A percentile compares a stretch with the other conserved stretches of the same genome.
Evolutionary conservation across 2,113 vertebrate species (phyloP).

Genomic region (Cercopithecus mona): DNA sequence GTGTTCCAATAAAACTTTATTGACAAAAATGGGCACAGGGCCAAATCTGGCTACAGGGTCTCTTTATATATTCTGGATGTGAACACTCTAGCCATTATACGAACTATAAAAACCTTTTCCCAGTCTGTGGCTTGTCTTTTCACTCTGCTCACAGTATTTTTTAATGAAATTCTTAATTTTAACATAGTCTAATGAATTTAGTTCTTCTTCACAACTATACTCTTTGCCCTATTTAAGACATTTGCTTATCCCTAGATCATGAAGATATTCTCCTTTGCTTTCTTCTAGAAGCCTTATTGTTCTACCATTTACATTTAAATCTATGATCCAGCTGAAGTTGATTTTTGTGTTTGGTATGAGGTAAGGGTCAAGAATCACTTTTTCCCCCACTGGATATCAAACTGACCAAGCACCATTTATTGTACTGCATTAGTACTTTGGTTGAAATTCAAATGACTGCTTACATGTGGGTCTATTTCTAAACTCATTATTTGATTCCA

Average conservation of each 20-base stretch:
- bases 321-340: background rate
- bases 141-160: background rate
- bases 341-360: background rate
- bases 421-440: rapidly evolving
- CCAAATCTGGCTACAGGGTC: background rate
- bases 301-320: background rate
- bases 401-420: background rate
- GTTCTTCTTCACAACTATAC: background rate
- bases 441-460: background rate
- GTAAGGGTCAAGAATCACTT: background rate
- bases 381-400: background rate
- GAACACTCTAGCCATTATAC: background rate
- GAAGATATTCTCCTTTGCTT: background rate
- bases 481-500: background rate
- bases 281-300: background rate
- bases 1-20: background rate
- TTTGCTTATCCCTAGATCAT: background rate
- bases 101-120: background rate
- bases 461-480: background rate
- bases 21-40: background rate
- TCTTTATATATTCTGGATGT: background rate
- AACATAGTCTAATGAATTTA: background rate
- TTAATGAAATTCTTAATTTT: background rate
- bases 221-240: background rate
- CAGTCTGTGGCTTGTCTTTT: background rate